Percentiles rank a stretch among this genome's conserved stretches.
These are phyloP conservation scores for Ommatoiulus sabulosus DNA, from an alignment of 2,888 invertebrate species.

Conservation along the genomic window DNA sequence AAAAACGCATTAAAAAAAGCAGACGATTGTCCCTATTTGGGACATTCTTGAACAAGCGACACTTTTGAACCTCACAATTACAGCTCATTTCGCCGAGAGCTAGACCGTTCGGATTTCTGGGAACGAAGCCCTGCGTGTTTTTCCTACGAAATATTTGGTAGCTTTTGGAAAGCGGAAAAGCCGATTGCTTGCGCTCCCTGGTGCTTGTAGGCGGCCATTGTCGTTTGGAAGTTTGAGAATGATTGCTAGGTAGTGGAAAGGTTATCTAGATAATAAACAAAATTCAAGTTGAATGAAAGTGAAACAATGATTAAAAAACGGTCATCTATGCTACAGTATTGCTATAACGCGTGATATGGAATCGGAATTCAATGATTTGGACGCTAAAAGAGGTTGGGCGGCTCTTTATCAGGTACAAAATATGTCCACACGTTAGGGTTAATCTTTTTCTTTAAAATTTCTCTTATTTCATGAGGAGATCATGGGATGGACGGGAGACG, in stretches of 20 bases:
- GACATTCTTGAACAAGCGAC: no score
- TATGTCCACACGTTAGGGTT: constrained; percentile 25
- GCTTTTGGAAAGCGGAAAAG: constrained; percentile 36
- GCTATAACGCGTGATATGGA: constrained; percentile 69
- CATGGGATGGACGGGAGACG: not conserved
- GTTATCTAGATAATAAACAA: constrained; percentile 3
- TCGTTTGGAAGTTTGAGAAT: constrained; percentile 29
- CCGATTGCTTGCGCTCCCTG: constrained; percentile 12
- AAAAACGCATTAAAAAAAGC: no score
- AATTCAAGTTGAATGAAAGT: constrained; percentile 39
- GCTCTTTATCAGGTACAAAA: constrained; percentile 76
- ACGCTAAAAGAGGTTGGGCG: constrained; percentile 78
- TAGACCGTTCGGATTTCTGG: constrained; percentile 21
- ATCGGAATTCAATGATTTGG: constrained; percentile 79
- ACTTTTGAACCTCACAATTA: no score
- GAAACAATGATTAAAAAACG: constrained; percentile 47
- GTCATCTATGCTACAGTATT: constrained; percentile 31
- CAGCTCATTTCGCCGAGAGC: not conserved
- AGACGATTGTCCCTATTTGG: no score
- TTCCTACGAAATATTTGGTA: not conserved
- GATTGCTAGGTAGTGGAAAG: constrained; percentile 21
- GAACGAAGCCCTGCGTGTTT: not conserved
- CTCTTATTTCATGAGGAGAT: not conserved
- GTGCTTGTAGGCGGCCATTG: constrained; percentile 46
- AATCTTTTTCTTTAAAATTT: constrained; percentile 5